These are phyloP conservation scores for Pandemis corylana DNA, from an alignment of 2,888 invertebrate genomes.

Conservation along the genomic window DNA sequence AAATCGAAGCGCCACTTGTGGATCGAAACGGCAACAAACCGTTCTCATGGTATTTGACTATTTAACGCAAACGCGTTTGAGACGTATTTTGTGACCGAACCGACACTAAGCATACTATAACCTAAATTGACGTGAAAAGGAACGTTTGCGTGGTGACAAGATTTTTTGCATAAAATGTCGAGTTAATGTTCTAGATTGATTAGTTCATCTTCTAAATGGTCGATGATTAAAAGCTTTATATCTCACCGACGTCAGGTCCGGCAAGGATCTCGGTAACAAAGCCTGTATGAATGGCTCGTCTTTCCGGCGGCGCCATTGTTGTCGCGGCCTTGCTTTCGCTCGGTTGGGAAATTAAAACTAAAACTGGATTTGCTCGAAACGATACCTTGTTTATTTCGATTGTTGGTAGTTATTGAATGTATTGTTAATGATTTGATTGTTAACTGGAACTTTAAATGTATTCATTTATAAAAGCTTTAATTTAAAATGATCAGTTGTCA, in stretches of 20 bases:
- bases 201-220: too few relatives aligned
- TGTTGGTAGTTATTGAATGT: constrained; percentile 18
- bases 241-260: constrained; percentile 3
- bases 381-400: constrained; percentile 26
- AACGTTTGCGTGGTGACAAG: too few relatives aligned
- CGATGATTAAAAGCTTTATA: neutral
- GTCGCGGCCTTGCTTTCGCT: constrained; percentile 41
- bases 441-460: neutral
- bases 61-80: too few relatives aligned
- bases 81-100: too few relatives aligned
- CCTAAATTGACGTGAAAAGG: too few relatives aligned
- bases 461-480: neutral
- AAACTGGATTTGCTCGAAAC: constrained; percentile 33
- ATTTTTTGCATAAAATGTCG: too few relatives aligned
- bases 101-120: too few relatives aligned
- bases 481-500: too few relatives aligned
- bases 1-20: too few relatives aligned
- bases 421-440: neutral
- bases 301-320: constrained; percentile 39
- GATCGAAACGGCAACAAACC: too few relatives aligned
- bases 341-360: constrained; percentile 40
- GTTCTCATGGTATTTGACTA: too few relatives aligned
- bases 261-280: constrained; percentile 40
- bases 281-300: constrained; percentile 38
- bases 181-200: too few relatives aligned